Evolutionary conservation across 2,113 vertebrate species (phyloP).

Genomic region (Rhea americana): DNA sequence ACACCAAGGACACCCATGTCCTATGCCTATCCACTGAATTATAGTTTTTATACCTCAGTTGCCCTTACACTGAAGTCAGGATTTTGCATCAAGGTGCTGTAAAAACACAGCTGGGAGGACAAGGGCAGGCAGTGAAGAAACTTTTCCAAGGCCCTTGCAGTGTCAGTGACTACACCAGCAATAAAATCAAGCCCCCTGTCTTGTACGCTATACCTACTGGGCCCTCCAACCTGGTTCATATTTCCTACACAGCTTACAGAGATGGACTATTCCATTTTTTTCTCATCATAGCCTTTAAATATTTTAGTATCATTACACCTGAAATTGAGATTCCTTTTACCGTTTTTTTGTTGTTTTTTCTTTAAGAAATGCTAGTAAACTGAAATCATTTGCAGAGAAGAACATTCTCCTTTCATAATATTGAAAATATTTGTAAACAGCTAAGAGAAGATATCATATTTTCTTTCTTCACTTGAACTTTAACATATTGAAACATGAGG

Average conservation of each 20-base stretch:
- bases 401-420: neutral
- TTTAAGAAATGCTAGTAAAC: rapidly evolving
- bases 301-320: neutral
- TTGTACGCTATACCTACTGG: rapidly evolving
- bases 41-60: neutral
- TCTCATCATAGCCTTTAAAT: neutral
- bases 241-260: neutral
- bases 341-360: no score
- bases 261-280: neutral
- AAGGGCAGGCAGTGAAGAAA: neutral
- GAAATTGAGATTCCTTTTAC: neutral
- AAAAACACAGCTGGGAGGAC: rapidly evolving
- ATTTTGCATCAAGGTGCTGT: neutral
- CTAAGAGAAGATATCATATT: neutral
- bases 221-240: neutral
- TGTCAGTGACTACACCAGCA: neutral
- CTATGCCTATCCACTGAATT: neutral
- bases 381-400: neutral
- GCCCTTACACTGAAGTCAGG: neutral
- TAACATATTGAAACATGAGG: neutral
- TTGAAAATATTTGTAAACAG: neutral
- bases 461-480: neutral
- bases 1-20: neutral
- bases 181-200: neutral
- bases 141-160: neutral